Percentiles rank a stretch among this genome's conserved stretches.
phyloP scores from a whole-genome alignment of 2,888 invertebrate species.

The Nycteola revayana region DNA sequence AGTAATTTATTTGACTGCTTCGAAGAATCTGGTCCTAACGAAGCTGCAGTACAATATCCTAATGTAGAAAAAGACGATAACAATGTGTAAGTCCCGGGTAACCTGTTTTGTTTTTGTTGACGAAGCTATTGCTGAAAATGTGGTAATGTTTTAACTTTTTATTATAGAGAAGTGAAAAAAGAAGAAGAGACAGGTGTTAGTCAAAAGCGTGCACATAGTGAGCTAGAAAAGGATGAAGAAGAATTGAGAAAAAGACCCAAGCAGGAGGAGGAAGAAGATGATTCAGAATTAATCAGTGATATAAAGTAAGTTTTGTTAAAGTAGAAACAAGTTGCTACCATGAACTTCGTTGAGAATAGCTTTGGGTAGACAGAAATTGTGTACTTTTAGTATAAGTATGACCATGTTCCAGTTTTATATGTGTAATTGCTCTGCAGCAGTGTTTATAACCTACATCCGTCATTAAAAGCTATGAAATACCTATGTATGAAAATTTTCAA shows the following conservation, averaged over 20 bases:
- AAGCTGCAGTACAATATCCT: constrained; percentile 50
- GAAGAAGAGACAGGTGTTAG: constrained; percentile 28
- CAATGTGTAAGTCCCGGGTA: constrained; percentile 49
- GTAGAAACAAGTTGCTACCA: too few relatives aligned
- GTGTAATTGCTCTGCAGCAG: too few relatives aligned
- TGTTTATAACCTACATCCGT: too few relatives aligned
- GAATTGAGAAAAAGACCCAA: constrained; percentile 51
- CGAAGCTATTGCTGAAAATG: neutral
- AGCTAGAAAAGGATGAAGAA: constrained; percentile 58
- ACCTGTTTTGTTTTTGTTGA: constrained; percentile 38
- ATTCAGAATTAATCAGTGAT: constrained; percentile 55
- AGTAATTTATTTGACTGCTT: constrained; percentile 71
- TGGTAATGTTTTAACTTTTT: neutral
- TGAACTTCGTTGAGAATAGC: too few relatives aligned
- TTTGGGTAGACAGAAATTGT: too few relatives aligned
- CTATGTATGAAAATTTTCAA: too few relatives aligned
- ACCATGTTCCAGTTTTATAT: too few relatives aligned
- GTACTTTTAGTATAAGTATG: too few relatives aligned
- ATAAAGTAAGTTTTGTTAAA: constrained; percentile 73
- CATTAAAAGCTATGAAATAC: too few relatives aligned
- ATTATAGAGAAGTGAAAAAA: constrained; percentile 28
- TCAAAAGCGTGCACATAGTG: constrained; percentile 61
- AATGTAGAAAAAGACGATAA: constrained; percentile 41
- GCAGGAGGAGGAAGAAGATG: constrained; percentile 57
- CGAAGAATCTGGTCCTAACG: constrained; percentile 51